These are phyloP conservation scores for Thinocorus orbignyianus DNA, from an alignment of 2,113 vertebrate genomes.

Conservation along the genomic window DNA sequence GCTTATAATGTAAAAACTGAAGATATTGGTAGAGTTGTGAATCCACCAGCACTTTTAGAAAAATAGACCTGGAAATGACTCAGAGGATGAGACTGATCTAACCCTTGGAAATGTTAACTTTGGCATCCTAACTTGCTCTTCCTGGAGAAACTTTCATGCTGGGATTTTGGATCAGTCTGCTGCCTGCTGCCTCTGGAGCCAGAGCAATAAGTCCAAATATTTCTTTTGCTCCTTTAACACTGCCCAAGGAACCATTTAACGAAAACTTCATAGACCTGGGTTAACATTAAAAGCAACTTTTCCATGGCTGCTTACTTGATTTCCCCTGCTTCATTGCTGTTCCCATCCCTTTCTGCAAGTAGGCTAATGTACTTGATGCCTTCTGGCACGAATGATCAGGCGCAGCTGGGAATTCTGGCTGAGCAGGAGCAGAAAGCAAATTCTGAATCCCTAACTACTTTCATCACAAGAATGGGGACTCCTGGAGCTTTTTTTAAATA, in stretches of 20 bases:
- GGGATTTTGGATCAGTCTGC: not conserved
- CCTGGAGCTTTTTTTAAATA: not conserved
- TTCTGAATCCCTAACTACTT: not conserved
- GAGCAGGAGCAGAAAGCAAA: slow-evolving; percentile 14
- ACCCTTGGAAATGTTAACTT: not conserved
- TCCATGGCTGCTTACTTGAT: not conserved
- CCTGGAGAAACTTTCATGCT: not conserved
- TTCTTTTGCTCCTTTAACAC: not conserved
- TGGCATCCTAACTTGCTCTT: not conserved
- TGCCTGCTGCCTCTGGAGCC: not conserved
- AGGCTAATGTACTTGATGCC: not conserved
- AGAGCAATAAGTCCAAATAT: not conserved
- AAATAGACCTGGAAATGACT: not conserved
- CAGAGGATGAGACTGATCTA: not conserved
- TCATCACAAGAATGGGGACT: not conserved
- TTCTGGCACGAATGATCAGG: not conserved
- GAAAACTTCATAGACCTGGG: not conserved
- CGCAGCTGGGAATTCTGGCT: not conserved
- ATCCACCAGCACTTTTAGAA: not conserved
- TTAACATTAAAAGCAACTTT: not conserved
- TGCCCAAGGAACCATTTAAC: not conserved
- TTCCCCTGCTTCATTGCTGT: not conserved
- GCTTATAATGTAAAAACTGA: not conserved
- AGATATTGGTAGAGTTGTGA: not conserved
- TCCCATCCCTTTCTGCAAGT: not conserved